Evolutionary conservation across 2,113 vertebrate genomes (phyloP), one percentile per base, ranked within the genome.

Genomic region (Tricholaema leucomelas): DNA sequence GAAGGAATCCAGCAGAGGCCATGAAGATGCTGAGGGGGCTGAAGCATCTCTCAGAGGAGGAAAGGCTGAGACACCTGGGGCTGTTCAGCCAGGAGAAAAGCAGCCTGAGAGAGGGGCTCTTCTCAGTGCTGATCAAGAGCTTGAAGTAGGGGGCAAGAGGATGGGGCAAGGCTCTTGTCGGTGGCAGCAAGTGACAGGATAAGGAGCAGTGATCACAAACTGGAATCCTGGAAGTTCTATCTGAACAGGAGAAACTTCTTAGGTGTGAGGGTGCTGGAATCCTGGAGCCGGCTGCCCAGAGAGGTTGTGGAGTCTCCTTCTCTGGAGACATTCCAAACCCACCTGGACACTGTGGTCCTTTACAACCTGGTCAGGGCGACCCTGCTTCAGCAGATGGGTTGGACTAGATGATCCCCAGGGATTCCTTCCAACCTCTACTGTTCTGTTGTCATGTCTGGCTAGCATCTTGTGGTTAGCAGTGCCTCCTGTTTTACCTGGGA

Each of bases 391-490:
- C n/a, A 59, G 56, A n/a, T 12, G 31, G 20, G 18, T 33, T 59
- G 31, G 30, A 58, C 17, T 30, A 58, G 55, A 8, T 58, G 55
- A 58, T 58, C 55, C 21, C 55, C 31, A 58, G 55, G 31, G 31
- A 10, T 31, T 31, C 55, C 55, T 58, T 58, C 31, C 31, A 58
- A 58, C 31, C 18, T 31, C 55, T n/a, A 16, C 10, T 54, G 27
- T 30, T 55, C 28, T 55, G 28, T 30, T 15, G 2, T 23, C 3
- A 9, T 17, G 28, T 55, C 14, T 42, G 38, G 35, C 12, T 63
- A 9, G 7, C 0, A 0, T 8, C 2, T 28, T 7, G 30, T 6
- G 25, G 11, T 69, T 23, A 60, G 21, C 10, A 21, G 11, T 15
- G 6, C 0, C 31, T 54, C 31, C 42, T 23, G 6, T 56, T 74